A percentile compares a stretch with the other conserved stretches of the same genome.
phyloP scores from a whole-genome alignment of 2,797 vertebrate genomes.

The Enteromius viviparus region DNA sequence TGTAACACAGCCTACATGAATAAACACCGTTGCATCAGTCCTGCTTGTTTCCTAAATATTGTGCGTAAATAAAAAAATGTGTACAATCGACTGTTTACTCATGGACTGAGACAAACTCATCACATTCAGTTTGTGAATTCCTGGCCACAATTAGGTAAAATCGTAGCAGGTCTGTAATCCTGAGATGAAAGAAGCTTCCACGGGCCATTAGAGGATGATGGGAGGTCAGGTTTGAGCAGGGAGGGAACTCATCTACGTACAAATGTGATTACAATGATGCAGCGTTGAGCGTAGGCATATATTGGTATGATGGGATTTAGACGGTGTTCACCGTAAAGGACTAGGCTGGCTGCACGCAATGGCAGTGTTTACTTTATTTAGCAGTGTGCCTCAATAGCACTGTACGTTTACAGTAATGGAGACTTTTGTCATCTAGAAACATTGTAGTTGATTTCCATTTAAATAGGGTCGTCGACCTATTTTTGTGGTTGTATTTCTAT shows the following conservation, averaged over 20 bases:
- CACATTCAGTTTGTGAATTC: constrained; percentile 39
- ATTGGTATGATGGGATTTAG: constrained; percentile 17
- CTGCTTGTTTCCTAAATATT: too few species aligned
- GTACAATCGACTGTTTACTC: neutral
- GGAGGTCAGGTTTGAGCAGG: constrained; percentile 26
- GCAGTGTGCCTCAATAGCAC: neutral
- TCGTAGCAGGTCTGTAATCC: constrained; percentile 48
- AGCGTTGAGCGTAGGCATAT: neutral
- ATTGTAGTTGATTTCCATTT: constrained; percentile 32
- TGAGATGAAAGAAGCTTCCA: constrained; percentile 45
- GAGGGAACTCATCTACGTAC: neutral
- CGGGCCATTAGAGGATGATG: constrained; percentile 55
- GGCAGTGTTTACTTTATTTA: neutral
- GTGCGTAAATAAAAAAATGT: too few species aligned
- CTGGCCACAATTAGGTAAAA: constrained; percentile 51
- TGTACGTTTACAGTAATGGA: neutral
- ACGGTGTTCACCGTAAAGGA: neutral
- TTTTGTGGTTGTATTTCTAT: neutral
- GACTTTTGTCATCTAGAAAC: constrained; percentile 7
- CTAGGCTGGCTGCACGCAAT: neutral
- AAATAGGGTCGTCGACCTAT: constrained; percentile 24
- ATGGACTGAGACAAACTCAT: neutral
- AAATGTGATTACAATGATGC: constrained; percentile 38
- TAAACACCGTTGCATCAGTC: too few species aligned
- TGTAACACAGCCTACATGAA: neutral